A percentile compares a stretch with the other conserved stretches of the same genome.
Evolutionary conservation across 2,888 invertebrate species (phyloP).

Genomic region (Folsomia manolachei): DNA sequence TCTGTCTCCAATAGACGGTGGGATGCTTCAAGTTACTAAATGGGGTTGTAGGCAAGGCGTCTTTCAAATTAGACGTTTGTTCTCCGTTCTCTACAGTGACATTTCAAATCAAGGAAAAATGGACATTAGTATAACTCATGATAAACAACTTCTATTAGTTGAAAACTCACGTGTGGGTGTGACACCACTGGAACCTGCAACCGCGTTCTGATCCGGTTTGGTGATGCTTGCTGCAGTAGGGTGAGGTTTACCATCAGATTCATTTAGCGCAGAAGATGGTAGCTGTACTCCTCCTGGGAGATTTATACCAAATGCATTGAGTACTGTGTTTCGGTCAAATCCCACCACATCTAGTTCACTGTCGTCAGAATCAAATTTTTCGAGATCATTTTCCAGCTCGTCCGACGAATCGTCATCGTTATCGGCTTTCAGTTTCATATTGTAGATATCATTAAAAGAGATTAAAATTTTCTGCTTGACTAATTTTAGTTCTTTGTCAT

Average conservation of each 20-base stretch:
- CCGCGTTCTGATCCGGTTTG: too few species aligned
- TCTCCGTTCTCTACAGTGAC: too few species aligned
- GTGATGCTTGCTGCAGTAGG: too few species aligned
- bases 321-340: neutral
- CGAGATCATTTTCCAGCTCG: neutral
- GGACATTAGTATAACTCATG: too few species aligned
- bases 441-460: neutral
- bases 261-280: conserved; percentile 6
- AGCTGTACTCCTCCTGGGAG: neutral
- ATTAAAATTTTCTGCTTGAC: neutral
- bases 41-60: too few species aligned
- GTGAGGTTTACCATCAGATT: neutral
- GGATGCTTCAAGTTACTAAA: conserved; percentile 20
- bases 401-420: neutral
- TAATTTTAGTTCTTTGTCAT: neutral
- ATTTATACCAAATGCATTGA: neutral
- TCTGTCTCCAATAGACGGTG: conserved; percentile 31
- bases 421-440: neutral
- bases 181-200: too few species aligned
- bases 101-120: too few species aligned
- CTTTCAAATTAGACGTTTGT: too few species aligned
- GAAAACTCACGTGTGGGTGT: too few species aligned
- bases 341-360: neutral
- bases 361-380: neutral
- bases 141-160: too few species aligned